Conservation (phyloP, 2,113 vertebrate genomes). For the Onychostruthus taczanowskii region DNA sequence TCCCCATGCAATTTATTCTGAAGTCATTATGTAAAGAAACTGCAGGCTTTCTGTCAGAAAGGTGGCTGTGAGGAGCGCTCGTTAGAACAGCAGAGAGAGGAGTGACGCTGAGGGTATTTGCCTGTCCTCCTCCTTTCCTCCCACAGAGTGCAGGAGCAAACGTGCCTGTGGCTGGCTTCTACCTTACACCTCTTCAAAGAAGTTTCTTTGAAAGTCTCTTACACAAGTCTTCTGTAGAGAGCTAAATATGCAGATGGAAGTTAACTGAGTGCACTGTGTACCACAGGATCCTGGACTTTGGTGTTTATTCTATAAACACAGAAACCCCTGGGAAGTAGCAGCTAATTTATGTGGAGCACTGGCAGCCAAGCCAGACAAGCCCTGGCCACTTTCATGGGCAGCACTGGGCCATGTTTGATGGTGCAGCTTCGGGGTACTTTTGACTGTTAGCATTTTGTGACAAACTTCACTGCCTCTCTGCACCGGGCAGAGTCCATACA, state of each 20-base stretch:
- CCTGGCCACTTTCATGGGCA: neutral
- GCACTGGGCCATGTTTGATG: neutral
- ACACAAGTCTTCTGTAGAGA: neutral
- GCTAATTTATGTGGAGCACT: neutral
- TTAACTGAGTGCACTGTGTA: neutral
- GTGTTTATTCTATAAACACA: neutral
- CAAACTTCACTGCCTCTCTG: neutral
- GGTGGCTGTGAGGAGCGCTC: neutral
- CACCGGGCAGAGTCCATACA: neutral
- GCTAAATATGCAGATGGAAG: neutral
- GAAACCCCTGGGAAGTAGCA: neutral
- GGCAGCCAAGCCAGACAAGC: neutral
- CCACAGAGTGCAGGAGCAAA: neutral
- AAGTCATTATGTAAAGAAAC: slow-evolving; percentile 50
- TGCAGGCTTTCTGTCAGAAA: neutral
- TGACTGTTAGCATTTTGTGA: neutral
- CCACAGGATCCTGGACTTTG: neutral
- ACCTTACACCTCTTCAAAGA: slow-evolving; percentile 1
- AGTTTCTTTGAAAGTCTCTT: neutral
- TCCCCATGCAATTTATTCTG: slow-evolving; percentile 18
- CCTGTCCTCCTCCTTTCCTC: slow-evolving; percentile 9
- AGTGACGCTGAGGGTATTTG: neutral
- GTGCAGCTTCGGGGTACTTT: neutral
- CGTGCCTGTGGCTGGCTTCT: neutral
- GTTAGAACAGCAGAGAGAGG: neutral